Percentiles rank a stretch among this genome's conserved stretches.
Evolutionary conservation across 2,113 vertebrate genomes (phyloP).

Genomic region (Rostratula benghalensis): DNA sequence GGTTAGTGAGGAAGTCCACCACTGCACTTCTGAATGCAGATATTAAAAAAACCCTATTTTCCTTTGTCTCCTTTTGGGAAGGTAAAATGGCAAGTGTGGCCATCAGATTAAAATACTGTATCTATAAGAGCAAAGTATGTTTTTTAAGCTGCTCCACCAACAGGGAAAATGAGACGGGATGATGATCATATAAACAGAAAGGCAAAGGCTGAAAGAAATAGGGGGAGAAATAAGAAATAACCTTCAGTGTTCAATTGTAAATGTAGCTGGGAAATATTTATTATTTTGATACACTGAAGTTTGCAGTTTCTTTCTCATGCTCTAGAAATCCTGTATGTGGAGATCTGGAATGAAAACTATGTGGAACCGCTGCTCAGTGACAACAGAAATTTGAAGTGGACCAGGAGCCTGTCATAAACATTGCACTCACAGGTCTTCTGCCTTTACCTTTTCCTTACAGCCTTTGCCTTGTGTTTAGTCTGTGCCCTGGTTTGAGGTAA

Average conservation of each 20-base stretch:
- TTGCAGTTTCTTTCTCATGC: conserved; percentile 28
- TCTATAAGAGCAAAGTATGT: neutral
- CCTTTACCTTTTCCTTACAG: conserved; percentile 60
- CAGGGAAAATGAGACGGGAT: neutral
- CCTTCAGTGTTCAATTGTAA: neutral
- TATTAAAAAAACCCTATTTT: neutral
- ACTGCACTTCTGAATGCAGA: neutral
- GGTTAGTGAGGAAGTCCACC: neutral
- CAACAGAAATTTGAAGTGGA: conserved; percentile 62
- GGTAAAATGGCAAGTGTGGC: neutral
- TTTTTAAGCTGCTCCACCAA: neutral
- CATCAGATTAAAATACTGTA: neutral
- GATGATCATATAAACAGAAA: neutral
- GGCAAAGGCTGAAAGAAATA: neutral
- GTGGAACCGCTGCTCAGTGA: conserved; percentile 68
- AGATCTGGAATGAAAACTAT: conserved; percentile 54
- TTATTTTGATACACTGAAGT: conserved; percentile 22
- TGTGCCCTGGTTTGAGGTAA: no score
- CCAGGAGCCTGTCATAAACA: conserved; percentile 70
- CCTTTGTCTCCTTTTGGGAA: neutral
- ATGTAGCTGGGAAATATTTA: neutral
- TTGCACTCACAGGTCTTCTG: conserved; percentile 61
- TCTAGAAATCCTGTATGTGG: conserved; percentile 9
- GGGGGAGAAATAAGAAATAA: neutral
- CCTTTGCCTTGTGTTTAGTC: conserved; percentile 53